Percentiles rank a stretch among this genome's conserved stretches.
Conservation (phyloP, 1,140 invertebrate species). For the Anadara kagoshimensis region DNA sequence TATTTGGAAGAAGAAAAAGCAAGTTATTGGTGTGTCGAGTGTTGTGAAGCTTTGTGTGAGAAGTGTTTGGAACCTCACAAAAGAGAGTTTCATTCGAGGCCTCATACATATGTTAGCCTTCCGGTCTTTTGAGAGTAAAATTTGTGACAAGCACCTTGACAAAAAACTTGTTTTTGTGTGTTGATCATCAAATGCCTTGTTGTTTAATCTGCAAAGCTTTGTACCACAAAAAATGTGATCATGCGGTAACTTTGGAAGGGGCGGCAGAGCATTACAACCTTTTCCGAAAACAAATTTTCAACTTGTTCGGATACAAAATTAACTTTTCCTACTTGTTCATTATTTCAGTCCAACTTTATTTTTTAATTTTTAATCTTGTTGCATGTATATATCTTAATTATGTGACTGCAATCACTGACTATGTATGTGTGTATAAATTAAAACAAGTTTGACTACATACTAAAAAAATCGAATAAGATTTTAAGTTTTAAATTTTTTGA, state of each 20-base stretch:
- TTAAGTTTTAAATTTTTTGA: no score
- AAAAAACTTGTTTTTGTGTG: constrained; percentile 21
- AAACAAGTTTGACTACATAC: no score
- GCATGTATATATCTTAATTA: no score
- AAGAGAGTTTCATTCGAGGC: neutral
- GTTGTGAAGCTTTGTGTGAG: neutral
- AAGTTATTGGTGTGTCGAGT: neutral
- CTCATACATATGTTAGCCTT: neutral
- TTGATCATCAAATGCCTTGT: constrained; percentile 23
- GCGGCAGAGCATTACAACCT: no score
- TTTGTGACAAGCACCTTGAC: constrained; percentile 21
- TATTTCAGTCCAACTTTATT: no score
- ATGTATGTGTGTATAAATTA: no score
- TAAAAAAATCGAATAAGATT: no score
- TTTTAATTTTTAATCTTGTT: no score
- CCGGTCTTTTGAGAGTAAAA: neutral
- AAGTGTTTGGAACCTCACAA: neutral
- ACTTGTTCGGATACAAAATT: no score
- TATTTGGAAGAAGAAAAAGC: neutral
- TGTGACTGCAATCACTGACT: no score
- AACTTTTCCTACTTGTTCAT: no score
- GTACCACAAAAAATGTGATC: constrained; percentile 31
- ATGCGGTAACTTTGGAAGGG: constrained; percentile 7
- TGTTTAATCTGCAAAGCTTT: constrained; percentile 14
- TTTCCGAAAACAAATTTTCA: no score